These are phyloP conservation scores for Lutjanus erythropterus DNA, from an alignment of 2,113 vertebrate species.

Conservation along the genomic window DNA sequence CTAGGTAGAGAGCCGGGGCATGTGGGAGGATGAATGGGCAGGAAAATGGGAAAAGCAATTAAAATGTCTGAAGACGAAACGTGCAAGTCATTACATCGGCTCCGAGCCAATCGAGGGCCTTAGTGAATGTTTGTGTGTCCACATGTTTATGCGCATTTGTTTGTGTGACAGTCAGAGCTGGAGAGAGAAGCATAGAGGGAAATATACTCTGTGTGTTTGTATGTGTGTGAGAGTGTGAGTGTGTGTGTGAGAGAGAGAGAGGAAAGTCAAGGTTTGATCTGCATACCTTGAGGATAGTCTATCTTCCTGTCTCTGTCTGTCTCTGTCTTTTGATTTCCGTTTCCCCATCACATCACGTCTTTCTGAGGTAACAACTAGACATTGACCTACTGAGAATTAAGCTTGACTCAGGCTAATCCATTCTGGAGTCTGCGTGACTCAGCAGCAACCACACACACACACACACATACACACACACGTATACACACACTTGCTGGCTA, in stretches of 20 bases:
- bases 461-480: neutral
- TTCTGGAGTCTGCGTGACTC: constrained; percentile 64
- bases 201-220: neutral
- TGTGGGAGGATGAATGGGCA: constrained; percentile 38
- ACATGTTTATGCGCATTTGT: constrained; percentile 7
- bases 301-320: constrained; percentile 10
- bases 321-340: constrained; percentile 21
- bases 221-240: neutral
- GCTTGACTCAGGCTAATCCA: constrained; percentile 42
- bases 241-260: neutral
- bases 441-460: constrained; percentile 37
- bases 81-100: constrained; percentile 53
- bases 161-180: neutral
- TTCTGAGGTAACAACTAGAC: constrained; percentile 40
- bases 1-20: constrained; percentile 9
- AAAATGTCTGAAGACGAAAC: constrained; percentile 36
- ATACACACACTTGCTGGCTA: constrained; percentile 1
- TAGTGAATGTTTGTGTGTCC: constrained; percentile 10
- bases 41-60: constrained; percentile 50
- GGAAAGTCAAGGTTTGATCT: constrained; percentile 26
- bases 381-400: constrained; percentile 56
- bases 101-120: constrained; percentile 1
- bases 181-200: neutral
- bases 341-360: constrained; percentile 18
- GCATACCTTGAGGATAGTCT: constrained; percentile 22